A percentile compares a stretch with the other conserved stretches of the same genome.
Conservation (phyloP, 2,888 invertebrate genomes). For the Athalia circularis region DNA sequence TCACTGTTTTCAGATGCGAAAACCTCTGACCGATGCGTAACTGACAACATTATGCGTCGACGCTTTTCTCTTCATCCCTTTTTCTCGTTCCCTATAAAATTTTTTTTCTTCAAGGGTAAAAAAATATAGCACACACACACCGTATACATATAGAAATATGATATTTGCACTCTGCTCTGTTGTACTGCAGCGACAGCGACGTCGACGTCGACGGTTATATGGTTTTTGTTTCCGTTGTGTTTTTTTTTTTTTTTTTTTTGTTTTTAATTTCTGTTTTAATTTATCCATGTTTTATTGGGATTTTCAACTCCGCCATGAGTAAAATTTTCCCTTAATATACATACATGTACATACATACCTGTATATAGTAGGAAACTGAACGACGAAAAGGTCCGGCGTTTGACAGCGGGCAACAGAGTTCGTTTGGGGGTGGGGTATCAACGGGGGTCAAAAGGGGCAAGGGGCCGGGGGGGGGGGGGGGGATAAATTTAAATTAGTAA, state of each 20-base stretch:
- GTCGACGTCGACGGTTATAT: background rate
- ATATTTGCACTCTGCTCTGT: background rate
- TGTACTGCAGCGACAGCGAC: background rate
- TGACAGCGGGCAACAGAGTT: conserved; percentile 5
- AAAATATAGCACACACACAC: background rate
- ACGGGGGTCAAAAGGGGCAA: conserved; percentile 22
- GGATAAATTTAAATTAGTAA: conserved; percentile 59
- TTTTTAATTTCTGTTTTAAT: conserved; percentile 14
- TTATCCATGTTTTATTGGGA: conserved; percentile 11
- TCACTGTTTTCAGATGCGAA: conserved; percentile 31
- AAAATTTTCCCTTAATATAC: background rate
- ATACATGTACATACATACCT: background rate
- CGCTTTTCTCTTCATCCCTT: background rate
- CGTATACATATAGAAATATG: background rate
- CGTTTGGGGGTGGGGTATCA: conserved; percentile 22
- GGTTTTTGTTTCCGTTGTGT: background rate
- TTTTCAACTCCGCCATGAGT: conserved; percentile 9
- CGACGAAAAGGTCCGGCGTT: background rate
- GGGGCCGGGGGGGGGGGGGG: conserved; percentile 33
- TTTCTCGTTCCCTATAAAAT: background rate
- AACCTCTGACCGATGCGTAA: conserved; percentile 16
- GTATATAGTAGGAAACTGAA: background rate
- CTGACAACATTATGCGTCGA: conserved; percentile 21
- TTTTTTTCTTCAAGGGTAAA: background rate
- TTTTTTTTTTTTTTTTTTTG: conserved; percentile 28